Base-by-base conservation (phyloP, 2,797 vertebrate genomes). In the Lutjanus argentimaculatus region DNA sequence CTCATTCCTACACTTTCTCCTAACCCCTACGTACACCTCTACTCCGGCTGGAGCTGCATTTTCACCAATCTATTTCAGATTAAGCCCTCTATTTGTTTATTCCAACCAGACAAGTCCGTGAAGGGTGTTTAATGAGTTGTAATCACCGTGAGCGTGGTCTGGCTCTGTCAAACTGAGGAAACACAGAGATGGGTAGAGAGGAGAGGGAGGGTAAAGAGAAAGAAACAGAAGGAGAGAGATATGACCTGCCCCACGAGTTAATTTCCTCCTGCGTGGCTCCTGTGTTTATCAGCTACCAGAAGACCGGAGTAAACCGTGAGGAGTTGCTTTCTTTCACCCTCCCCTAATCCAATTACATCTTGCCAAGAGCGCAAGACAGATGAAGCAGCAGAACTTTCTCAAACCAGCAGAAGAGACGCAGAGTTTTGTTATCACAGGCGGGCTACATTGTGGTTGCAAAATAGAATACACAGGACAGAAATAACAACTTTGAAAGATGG, bases 101-200 rank as follows among this genome's bases (percentile, higher is more conserved):
- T 82, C n/a, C 56, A 55, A 57, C 68, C 64, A 74, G 86, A 83
- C 63, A 19, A 53, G 78, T 68, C 59, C 4, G 7, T 91, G 86
- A 92, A 85, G 83, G 79, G 36, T 83, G 77, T 79, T 89, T 91
- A 91, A 91, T 91, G 78, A 88, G 77, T 64, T 76, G 72, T 87
- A 90, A 92, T 92, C 81, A 83, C 46, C 1, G 13, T 73, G 68
- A 82, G 71, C 17, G 5, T n/a, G 43, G 51, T 46, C 59, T 43
- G 69, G 22, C 67, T 61, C 58, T 55, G 79, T 72, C 73, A 55
- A 36, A 65, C 63, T 56, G 45, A 65, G 56, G 70, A 69, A 52
- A 75, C 58, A 64, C 42, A 58, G n/a, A 51, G 49, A 48, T 15
- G 36, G 25, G 12, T 48, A 56, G 46, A 61, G 13, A 43, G 15